Conservation (phyloP, 2,113 vertebrate genomes). For the Tetrao urogallus region DNA sequence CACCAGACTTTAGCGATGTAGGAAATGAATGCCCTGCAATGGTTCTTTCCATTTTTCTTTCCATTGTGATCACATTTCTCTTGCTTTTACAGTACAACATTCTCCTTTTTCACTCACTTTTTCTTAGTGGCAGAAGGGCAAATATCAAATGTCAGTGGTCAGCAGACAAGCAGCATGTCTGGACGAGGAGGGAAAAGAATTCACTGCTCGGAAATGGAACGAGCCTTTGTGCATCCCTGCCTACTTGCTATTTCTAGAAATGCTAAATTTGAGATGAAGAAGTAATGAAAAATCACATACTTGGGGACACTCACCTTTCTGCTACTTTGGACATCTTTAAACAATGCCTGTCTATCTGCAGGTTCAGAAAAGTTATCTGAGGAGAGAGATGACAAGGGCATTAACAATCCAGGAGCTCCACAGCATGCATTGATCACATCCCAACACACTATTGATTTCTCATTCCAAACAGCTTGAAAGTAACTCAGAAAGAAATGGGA, state of each 20-base stretch:
- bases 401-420: constrained; percentile 28
- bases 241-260: neutral
- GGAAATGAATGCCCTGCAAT: neutral
- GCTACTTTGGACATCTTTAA: constrained; percentile 99
- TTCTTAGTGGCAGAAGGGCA: neutral
- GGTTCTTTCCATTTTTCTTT: neutral
- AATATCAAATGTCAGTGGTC: neutral
- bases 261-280: neutral
- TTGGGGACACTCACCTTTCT: constrained; percentile 86
- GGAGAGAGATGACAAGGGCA: constrained; percentile 55
- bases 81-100: neutral
- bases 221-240: neutral
- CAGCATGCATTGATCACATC: neutral
- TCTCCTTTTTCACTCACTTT: neutral
- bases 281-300: neutral
- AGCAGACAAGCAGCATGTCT: neutral
- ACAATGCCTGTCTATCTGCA: constrained; percentile 95
- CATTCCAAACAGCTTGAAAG: constrained; percentile 22
- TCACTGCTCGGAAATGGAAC: neutral
- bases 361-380: constrained; percentile 93
- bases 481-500: constrained; percentile 34
- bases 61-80: neutral
- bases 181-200: neutral
- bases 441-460: constrained; percentile 6
- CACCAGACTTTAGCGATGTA: neutral